Base-by-base conservation (phyloP, 2,113 vertebrate species). In the Elaphurus davidianus region DNA sequence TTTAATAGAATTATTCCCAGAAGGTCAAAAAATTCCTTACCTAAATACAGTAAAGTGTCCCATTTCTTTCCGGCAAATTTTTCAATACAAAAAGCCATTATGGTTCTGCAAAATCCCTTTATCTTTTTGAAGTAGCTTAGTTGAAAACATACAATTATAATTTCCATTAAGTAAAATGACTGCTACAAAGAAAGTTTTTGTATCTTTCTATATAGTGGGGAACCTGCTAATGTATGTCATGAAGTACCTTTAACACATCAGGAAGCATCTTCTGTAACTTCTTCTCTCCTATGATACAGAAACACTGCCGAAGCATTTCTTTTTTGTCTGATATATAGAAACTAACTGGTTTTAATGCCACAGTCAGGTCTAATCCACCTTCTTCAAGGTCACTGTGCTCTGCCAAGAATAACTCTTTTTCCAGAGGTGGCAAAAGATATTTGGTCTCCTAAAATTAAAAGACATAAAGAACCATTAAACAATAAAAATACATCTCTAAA, bases 221-320 rank as follows among this genome's bases (percentile, higher is more conserved):
- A 92, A 82, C 84, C 59, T 90, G 21, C 45, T 17, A 82, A 30
- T 3, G 17, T 47, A 90, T 13, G 8, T 64, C 78, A 79, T 76
- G 27, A 19, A 19, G 62, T 99, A 99, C 99, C 99, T 99, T 99
- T 88, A 99, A 99, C 88, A 99, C 99, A 92, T 99, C 99, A 6
- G 99, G 99, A 82, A 99, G 99, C 99, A 99, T 99, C 98, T 99
- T 99, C 87, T 99, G 99, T 6, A 99, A 98, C 95, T 99, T 99
- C 86, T 99, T 99, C 92, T 99, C 99, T 0, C 99, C 99, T 92
- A 99, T 99, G 62, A 99, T 99, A 76, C 98, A 99, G 97, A 99
- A 99, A 97, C 99, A 99, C 96, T 99, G 99, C 2, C 99, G 99
- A 95, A 99, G 99, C 99, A 99, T 99, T 99, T 99, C 99, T 85